These are phyloP conservation scores for Percina caprodes DNA, from an alignment of 2,113 vertebrate genomes.

Conservation along the genomic window DNA sequence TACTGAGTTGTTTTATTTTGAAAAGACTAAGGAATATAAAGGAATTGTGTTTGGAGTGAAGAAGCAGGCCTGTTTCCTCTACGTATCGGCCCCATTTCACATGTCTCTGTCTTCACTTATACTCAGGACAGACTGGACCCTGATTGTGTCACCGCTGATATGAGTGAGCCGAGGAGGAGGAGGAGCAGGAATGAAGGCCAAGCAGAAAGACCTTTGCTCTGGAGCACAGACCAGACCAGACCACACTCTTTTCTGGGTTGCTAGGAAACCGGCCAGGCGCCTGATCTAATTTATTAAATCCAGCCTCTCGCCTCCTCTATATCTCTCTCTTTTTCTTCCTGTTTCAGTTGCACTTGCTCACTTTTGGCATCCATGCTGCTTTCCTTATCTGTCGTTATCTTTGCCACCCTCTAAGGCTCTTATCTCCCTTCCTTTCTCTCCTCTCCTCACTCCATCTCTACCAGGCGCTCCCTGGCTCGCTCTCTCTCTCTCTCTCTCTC, in stretches of 20 bases:
- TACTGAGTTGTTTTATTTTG: background rate
- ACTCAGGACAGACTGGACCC: constrained; percentile 6
- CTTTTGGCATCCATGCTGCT: constrained; percentile 68
- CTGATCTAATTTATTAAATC: constrained; percentile 86
- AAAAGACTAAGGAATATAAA: background rate
- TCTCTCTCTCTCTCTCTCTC: constrained; percentile 39
- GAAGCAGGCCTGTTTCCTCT: background rate
- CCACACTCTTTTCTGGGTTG: constrained; percentile 79
- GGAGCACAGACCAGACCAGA: constrained; percentile 77
- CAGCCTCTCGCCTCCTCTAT: constrained; percentile 70
- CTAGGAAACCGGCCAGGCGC: constrained; percentile 83
- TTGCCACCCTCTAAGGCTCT: constrained; percentile 71
- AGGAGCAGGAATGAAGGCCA: constrained; percentile 8
- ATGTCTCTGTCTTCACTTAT: constrained; percentile 39
- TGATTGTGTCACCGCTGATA: constrained; percentile 37
- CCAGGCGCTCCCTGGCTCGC: constrained; percentile 45
- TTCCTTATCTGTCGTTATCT: constrained; percentile 73
- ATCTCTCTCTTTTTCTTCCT: constrained; percentile 64
- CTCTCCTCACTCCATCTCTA: constrained; percentile 41
- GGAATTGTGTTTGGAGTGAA: background rate
- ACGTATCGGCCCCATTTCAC: background rate
- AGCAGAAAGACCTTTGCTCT: constrained; percentile 72
- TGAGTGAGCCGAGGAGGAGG: constrained; percentile 38
- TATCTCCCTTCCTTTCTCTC: constrained; percentile 65
- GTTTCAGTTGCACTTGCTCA: constrained; percentile 55